phyloP scores from a whole-genome alignment of 2,113 vertebrate genomes.

The Pterocles gutturalis region DNA sequence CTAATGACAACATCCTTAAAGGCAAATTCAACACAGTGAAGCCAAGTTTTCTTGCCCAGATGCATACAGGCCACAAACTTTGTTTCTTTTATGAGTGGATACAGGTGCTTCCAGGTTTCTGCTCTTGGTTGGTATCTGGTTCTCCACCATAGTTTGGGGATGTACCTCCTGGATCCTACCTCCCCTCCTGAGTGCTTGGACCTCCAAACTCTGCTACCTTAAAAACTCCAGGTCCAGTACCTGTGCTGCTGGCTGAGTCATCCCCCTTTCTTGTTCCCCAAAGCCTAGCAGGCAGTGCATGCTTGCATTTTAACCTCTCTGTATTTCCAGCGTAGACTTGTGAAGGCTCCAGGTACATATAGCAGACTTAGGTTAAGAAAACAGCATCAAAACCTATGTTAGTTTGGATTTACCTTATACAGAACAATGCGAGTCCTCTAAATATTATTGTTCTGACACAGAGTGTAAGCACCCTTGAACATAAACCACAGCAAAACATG shows the following conservation, averaged over 20 bases:
- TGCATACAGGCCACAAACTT: background rate
- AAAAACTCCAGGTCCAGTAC: background rate
- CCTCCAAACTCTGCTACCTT: background rate
- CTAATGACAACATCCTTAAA: background rate
- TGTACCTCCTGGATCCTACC: background rate
- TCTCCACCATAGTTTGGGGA: background rate
- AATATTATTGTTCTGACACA: background rate
- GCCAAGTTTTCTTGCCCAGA: background rate
- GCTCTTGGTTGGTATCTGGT: rapidly evolving
- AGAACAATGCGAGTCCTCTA: background rate
- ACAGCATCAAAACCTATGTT: background rate
- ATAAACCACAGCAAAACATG: background rate
- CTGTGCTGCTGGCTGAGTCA: background rate
- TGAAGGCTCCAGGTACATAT: background rate
- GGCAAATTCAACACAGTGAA: background rate
- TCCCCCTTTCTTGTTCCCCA: background rate
- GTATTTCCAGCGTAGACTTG: background rate
- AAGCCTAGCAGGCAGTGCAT: background rate
- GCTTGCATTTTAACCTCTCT: background rate
- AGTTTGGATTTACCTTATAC: background rate
- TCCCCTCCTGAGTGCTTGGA: background rate
- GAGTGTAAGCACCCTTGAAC: background rate
- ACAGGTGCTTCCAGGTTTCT: background rate
- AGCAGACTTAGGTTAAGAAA: background rate
- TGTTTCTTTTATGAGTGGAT: rapidly evolving